Evolutionary conservation across 2,888 invertebrate genomes (phyloP).

Genomic region (Ophion ellenae): DNA sequence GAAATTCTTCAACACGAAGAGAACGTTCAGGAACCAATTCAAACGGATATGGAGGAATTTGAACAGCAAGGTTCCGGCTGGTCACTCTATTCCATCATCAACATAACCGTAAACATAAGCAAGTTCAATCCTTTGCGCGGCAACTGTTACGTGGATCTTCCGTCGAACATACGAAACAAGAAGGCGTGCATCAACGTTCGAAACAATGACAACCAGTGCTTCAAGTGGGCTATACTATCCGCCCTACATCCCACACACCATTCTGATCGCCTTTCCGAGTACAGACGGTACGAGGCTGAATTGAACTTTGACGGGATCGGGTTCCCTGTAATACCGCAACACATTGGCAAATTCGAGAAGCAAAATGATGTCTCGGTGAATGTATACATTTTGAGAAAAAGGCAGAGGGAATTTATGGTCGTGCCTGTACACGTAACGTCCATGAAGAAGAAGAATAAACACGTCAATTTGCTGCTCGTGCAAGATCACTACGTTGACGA

Average conservation of each 20-base stretch:
- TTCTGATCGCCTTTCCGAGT: constrained; percentile 55
- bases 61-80: no score
- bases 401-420: background rate
- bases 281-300: constrained; percentile 50
- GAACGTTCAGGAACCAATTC: constrained; percentile 60
- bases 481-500: constrained; percentile 42
- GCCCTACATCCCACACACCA: constrained; percentile 65
- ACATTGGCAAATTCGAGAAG: constrained; percentile 68
- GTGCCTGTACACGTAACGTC: background rate
- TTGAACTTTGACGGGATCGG: constrained; percentile 66
- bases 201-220: constrained; percentile 70
- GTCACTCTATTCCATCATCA: no score
- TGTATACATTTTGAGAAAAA: constrained; percentile 36
- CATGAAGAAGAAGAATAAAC: constrained; percentile 33
- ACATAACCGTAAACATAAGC: no score
- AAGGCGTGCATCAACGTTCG: constrained; percentile 47
- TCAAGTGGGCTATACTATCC: constrained; percentile 71
- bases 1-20: constrained; percentile 67
- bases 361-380: constrained; percentile 66
- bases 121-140: constrained; percentile 44
- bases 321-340: constrained; percentile 67
- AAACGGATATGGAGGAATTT: constrained; percentile 55
- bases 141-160: constrained; percentile 70
- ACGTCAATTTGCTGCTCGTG: constrained; percentile 50
- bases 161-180: constrained; percentile 13